Conservation (phyloP, 2,797 vertebrate species). For the Sphenodon punctatus region DNA sequence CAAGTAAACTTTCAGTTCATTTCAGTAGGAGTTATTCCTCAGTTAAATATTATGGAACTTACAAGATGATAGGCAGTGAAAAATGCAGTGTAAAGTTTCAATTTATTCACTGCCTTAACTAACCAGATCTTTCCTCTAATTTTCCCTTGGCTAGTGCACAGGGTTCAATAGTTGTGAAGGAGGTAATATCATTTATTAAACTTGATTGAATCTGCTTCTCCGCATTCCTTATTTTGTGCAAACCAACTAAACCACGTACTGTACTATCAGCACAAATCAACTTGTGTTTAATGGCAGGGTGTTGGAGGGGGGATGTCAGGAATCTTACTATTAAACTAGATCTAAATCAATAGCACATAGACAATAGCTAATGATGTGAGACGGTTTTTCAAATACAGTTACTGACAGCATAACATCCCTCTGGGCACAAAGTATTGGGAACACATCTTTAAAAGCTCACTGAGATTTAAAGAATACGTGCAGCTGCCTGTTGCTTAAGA, state of each 20-base stretch:
- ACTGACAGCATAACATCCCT: constrained; percentile 49
- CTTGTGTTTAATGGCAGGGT: constrained; percentile 42
- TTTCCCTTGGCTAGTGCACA: not conserved
- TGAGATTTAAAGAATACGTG: constrained; percentile 55
- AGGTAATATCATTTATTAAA: constrained; percentile 18
- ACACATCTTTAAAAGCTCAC: constrained; percentile 61
- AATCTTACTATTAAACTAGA: constrained; percentile 61
- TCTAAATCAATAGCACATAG: constrained; percentile 56
- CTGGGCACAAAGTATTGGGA: constrained; percentile 61
- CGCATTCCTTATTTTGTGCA: not conserved
- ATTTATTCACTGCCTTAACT: not conserved
- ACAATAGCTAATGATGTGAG: constrained; percentile 44
- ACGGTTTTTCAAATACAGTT: constrained; percentile 49
- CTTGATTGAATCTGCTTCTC: not conserved
- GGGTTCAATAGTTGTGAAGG: constrained; percentile 31
- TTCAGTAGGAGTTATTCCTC: not conserved
- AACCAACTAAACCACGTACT: constrained; percentile 36
- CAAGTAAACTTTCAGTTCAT: fast-evolving
- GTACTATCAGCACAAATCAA: constrained; percentile 42
- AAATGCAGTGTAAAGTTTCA: not conserved
- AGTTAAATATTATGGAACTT: not conserved
- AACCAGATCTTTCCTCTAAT: too few relatives aligned
- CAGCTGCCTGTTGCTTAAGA: constrained; percentile 67
- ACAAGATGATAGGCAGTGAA: not conserved
- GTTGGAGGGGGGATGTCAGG: constrained; percentile 49